Conservation (phyloP, 1,140 invertebrate species). For the Myzus persicae region DNA sequence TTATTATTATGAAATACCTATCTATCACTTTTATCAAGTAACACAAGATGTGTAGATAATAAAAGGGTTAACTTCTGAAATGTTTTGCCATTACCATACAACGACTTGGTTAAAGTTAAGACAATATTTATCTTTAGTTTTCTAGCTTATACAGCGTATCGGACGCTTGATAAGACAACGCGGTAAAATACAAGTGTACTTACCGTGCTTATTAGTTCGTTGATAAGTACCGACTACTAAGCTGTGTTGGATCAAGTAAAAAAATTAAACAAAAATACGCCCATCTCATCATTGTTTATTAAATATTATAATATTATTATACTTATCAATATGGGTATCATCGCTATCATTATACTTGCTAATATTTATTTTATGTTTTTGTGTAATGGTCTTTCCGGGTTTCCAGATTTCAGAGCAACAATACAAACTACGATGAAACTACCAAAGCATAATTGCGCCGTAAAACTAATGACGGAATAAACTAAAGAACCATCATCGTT, state of each 20-base stretch:
- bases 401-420: background rate
- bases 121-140: background rate
- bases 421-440: background rate
- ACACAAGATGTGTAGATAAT: background rate
- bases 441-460: background rate
- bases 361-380: background rate
- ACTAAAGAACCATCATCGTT: background rate
- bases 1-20: background rate
- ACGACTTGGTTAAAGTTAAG: background rate
- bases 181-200: background rate
- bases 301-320: background rate
- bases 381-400: background rate
- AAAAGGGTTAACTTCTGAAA: background rate
- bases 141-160: background rate
- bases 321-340: background rate
- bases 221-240: background rate
- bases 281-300: background rate
- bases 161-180: background rate
- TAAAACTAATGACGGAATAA: slow-evolving; percentile 7
- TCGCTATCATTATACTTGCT: background rate
- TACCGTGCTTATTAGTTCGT: background rate
- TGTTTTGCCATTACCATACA: background rate
- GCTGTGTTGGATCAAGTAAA: background rate
- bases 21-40: background rate
- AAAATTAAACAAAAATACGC: background rate